A percentile compares a stretch with the other conserved stretches of the same genome.
Conservation (phyloP, 2,888 invertebrate genomes). For the Acanthoscelides obtectus region DNA sequence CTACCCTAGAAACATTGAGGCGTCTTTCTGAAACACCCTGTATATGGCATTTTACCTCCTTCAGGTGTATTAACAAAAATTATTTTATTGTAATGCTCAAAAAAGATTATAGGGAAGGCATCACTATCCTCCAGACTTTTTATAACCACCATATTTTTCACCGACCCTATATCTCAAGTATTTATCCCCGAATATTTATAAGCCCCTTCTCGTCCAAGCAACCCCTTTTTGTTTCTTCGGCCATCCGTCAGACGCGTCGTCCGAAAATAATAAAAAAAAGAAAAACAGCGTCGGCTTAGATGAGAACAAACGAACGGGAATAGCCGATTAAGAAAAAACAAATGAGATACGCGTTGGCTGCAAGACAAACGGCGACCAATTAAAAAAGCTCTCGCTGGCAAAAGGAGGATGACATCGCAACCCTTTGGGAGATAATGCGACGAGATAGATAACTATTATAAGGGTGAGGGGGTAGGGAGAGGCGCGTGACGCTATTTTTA, state of each 20-base stretch:
- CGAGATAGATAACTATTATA: conserved; percentile 1
- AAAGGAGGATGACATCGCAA: conserved; percentile 26
- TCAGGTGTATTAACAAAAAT: too few species aligned
- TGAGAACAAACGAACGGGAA: conserved; percentile 34
- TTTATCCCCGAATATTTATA: not conserved
- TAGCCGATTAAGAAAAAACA: conserved; percentile 38
- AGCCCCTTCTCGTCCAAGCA: not conserved
- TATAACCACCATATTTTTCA: too few species aligned
- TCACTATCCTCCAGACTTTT: too few species aligned
- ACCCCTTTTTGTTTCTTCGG: not conserved
- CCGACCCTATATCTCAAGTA: not conserved
- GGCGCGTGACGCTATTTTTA: not conserved
- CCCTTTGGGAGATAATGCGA: conserved; percentile 27
- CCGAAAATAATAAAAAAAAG: conserved; percentile 2
- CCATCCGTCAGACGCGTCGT: conserved; percentile 1
- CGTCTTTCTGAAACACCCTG: too few species aligned
- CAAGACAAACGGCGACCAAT: conserved; percentile 39
- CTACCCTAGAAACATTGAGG: too few species aligned
- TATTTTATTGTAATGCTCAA: too few species aligned
- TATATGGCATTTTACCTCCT: too few species aligned
- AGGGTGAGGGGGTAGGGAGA: not conserved
- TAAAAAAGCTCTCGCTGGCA: conserved; percentile 24
- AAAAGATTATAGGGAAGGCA: too few species aligned
- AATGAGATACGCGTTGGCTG: conserved; percentile 28
- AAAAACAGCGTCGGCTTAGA: conserved; percentile 23